Evolutionary conservation across 2,797 vertebrate species (phyloP).

Genomic region (Poeciliopsis presidionis): DNA sequence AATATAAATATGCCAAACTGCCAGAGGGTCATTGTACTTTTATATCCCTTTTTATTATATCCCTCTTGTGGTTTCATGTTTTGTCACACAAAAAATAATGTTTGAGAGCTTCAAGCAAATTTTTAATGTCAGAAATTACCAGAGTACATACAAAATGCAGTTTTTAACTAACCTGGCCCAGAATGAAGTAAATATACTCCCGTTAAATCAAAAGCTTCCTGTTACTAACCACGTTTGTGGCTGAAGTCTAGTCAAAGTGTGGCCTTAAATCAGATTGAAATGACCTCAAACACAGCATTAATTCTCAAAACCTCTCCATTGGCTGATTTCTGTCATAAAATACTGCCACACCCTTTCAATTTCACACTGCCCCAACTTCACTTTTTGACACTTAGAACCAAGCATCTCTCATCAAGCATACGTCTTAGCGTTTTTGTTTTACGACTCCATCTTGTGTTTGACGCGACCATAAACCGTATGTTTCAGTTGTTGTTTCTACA

Average conservation of each 20-base stretch:
- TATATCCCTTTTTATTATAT: neutral
- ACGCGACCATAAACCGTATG: neutral
- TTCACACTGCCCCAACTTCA: neutral
- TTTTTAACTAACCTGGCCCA: neutral
- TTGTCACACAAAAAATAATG: neutral
- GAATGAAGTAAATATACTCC: neutral
- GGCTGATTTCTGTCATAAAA: neutral
- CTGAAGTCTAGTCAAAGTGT: neutral
- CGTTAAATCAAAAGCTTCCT: neutral
- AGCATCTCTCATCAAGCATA: neutral
- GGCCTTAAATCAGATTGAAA: neutral
- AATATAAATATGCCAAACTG: neutral
- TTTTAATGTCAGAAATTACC: neutral
- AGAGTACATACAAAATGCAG: neutral
- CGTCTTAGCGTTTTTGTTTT: neutral
- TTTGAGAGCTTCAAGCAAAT: neutral
- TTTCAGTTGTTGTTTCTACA: constrained; percentile 20
- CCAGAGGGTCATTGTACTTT: neutral
- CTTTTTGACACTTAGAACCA: neutral
- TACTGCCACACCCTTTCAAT: neutral
- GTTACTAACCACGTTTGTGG: neutral
- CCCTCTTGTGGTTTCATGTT: neutral
- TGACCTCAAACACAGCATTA: neutral
- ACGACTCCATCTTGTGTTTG: neutral
- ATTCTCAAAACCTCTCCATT: neutral